Conservation (phyloP, 1,140 invertebrate genomes). For the Ostrea denselamellosa region DNA sequence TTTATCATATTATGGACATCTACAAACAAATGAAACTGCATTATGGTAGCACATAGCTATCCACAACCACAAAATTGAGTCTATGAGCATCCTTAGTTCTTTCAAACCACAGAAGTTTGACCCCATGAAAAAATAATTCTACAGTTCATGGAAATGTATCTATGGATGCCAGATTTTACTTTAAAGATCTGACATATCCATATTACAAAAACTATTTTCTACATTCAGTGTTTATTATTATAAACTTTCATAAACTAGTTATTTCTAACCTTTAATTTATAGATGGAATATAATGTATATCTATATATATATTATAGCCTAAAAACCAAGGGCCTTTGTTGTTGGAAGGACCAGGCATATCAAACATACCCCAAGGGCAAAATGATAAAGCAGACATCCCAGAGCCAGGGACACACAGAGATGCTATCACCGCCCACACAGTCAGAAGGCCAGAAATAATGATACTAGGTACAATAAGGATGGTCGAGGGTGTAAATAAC, state of each 20-base stretch:
- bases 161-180: no score
- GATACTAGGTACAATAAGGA: neutral
- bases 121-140: no score
- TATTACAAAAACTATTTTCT: no score
- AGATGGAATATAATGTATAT: neutral
- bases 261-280: neutral
- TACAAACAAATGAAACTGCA: no score
- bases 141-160: no score
- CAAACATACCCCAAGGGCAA: neutral
- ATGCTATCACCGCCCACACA: constrained; percentile 62
- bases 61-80: no score
- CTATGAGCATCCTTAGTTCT: no score
- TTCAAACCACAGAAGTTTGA: no score
- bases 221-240: neutral
- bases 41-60: no score
- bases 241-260: neutral
- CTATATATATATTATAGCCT: constrained; percentile 48
- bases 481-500: no score
- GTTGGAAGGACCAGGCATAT: constrained; percentile 73
- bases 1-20: no score
- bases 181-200: no score
- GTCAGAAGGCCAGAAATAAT: constrained; percentile 50
- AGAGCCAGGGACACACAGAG: constrained; percentile 4
- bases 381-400: neutral
- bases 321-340: constrained; percentile 71